A percentile compares a stretch with the other conserved stretches of the same genome.
These are phyloP conservation scores for Nysson spinosus DNA, from an alignment of 2,888 invertebrate species.

Conservation along the genomic window DNA sequence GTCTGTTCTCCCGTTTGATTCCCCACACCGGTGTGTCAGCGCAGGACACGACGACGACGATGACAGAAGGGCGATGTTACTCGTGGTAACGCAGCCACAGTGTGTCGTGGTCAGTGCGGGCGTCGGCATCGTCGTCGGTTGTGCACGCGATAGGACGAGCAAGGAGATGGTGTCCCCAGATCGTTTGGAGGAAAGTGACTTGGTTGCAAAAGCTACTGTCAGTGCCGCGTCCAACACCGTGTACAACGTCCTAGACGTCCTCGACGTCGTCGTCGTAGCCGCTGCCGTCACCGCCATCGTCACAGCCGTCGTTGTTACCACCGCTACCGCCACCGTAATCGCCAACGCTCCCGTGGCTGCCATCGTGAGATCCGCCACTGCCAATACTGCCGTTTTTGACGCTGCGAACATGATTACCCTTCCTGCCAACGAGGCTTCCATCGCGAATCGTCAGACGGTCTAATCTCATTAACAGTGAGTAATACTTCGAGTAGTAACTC, in stretches of 20 bases:
- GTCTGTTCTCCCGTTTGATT: slow-evolving; percentile 18
- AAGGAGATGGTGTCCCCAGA: slow-evolving; percentile 64
- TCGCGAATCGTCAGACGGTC: slow-evolving; percentile 32
- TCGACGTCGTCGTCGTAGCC: slow-evolving; percentile 11
- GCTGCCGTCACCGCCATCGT: slow-evolving; percentile 15
- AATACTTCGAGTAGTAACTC: no score
- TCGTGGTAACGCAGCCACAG: slow-evolving; percentile 60
- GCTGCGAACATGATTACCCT: slow-evolving; percentile 30
- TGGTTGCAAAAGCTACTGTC: slow-evolving; percentile 34
- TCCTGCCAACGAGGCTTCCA: slow-evolving; percentile 53
- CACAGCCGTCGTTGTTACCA: slow-evolving; percentile 21
- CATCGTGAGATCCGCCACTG: slow-evolving; percentile 41
- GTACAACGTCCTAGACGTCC: slow-evolving; percentile 13
- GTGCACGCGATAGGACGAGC: slow-evolving; percentile 60
- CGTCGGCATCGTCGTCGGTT: slow-evolving; percentile 57
- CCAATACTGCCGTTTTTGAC: slow-evolving; percentile 58
- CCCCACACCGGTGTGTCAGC: slow-evolving; percentile 26
- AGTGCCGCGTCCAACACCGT: slow-evolving; percentile 44
- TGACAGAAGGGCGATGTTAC: slow-evolving; percentile 60
- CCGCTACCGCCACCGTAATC: slow-evolving; percentile 1
- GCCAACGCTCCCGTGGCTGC: slow-evolving; percentile 14
- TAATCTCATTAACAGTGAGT: slow-evolving; percentile 52
- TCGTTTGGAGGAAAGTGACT: slow-evolving; percentile 52
- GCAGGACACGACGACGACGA: slow-evolving; percentile 50
- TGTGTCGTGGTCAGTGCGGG: slow-evolving; percentile 57